Evolutionary conservation across 2,113 vertebrate genomes (phyloP).

Genomic region (Diadophis punctatus): DNA sequence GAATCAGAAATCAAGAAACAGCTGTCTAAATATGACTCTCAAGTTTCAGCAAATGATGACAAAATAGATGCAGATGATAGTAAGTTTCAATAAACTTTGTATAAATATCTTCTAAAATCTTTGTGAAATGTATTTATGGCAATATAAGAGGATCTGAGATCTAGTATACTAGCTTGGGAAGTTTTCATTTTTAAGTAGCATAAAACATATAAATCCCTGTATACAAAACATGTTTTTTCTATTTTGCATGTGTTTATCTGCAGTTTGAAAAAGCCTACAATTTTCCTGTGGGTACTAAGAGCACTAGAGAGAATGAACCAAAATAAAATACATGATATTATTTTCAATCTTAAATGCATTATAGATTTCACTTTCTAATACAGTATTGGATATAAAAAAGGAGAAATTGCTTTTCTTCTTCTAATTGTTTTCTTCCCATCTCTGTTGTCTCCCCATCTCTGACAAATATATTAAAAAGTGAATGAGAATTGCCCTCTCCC

Average conservation of each 20-base stretch:
- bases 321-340: neutral
- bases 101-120: neutral
- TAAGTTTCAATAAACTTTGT: constrained; percentile 62
- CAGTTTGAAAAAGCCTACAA: neutral
- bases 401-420: neutral
- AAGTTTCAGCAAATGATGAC: constrained; percentile 78
- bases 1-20: constrained; percentile 81
- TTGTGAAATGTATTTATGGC: neutral
- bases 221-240: neutral
- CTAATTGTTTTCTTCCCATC: no score
- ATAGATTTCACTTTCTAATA: neutral
- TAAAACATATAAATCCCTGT: neutral
- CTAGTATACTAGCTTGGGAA: neutral
- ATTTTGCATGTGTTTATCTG: neutral
- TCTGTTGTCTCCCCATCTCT: neutral
- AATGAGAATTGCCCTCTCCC: neutral
- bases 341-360: neutral
- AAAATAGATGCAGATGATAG: constrained; percentile 81
- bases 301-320: neutral
- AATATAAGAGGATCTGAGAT: neutral
- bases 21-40: constrained; percentile 64
- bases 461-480: neutral
- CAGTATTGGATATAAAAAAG: neutral
- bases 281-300: neutral
- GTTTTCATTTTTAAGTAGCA: neutral